phyloP scores from a whole-genome alignment of 2,797 vertebrate genomes.

The Megalops cyprinoides region DNA sequence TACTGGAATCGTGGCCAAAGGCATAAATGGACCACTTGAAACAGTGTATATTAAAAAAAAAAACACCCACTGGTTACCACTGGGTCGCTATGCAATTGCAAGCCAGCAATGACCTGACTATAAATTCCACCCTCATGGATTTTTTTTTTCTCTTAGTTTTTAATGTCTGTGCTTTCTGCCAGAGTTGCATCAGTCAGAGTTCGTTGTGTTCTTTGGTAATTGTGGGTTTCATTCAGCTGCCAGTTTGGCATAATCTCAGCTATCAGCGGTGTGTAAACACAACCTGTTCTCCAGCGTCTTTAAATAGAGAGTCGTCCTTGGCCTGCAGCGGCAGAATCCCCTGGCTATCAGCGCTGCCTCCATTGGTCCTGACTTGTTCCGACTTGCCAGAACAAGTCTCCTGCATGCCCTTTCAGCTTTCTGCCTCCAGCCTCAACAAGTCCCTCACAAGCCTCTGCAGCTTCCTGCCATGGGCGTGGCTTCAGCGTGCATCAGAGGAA shows the following conservation, averaged over 20 bases:
- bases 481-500: not conserved
- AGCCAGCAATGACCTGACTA: not conserved
- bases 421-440: not conserved
- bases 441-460: not conserved
- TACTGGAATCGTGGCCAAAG: not conserved
- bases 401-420: not conserved
- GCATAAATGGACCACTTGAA: not conserved
- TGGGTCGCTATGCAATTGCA: not conserved
- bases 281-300: not conserved
- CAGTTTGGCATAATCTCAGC: slow-evolving; percentile 18
- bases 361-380: not conserved
- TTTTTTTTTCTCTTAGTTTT: no score
- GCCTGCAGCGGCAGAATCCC: not conserved
- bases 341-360: not conserved
- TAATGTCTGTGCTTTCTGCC: not conserved
- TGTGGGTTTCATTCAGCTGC: slow-evolving; percentile 27
- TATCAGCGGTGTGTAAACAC: slow-evolving; percentile 23
- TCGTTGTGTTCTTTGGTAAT: slow-evolving; percentile 18
- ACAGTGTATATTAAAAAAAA: not conserved
- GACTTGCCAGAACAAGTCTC: not conserved
- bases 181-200: slow-evolving; percentile 5
- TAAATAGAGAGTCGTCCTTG: not conserved
- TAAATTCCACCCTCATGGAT: no score
- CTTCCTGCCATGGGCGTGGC: not conserved
- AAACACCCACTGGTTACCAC: not conserved